Base-by-base conservation (phyloP, 1,140 invertebrate species). In the Brachionus rotundiformis region DNA sequence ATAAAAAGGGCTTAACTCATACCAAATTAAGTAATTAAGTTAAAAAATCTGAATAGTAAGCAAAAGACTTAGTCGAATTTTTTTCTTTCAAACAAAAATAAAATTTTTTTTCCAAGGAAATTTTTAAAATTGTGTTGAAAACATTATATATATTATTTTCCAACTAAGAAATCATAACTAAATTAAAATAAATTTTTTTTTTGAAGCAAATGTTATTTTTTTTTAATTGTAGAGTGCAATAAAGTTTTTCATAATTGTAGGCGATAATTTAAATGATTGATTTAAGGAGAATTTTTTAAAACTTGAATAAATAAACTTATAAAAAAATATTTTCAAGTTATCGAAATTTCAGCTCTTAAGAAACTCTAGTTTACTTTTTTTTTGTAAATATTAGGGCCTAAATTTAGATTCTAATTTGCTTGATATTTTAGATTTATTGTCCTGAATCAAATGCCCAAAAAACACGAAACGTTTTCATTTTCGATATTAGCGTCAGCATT, bases 301-400 rank as follows among this genome's bases (percentile, higher is more conserved):
- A 54, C 19, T 54, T 54, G 47, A 54, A 19, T 54, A 23, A 54
- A 54, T 54, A 54, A 54, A 54, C 47, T 54, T n/a, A 54, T 54
- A 54, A 54, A 23, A 49, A 54, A 54, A 54, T 1, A 23, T 54
- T 54, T 41, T 54, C 1, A 54, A 54, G 47, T 54, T 4, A 54
- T 54, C 47, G 19, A 54, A 19, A 19, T 54, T 19, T 25, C 19
- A 3, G 4, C 19, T 19, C 16, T 49, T 49, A 47, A 49, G 23
- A 54, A 54, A 54, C 16, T 54, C 47, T 54, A 54, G 47, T 54
- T 54, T 54, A 54, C 19, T 54, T 54, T 54, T 54, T 54, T 7
- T 19, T 19, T 54, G 4, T 19, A 54, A 54, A 54, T n/a, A n/a
- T n/a, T n/a, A n/a, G n/a, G n/a, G n/a, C n/a, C n/a, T n/a, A n/a